Percentiles rank a stretch among this genome's conserved stretches.
Conservation (phyloP, 1,140 invertebrate species). For the Panagrolaimus sp. region DNA sequence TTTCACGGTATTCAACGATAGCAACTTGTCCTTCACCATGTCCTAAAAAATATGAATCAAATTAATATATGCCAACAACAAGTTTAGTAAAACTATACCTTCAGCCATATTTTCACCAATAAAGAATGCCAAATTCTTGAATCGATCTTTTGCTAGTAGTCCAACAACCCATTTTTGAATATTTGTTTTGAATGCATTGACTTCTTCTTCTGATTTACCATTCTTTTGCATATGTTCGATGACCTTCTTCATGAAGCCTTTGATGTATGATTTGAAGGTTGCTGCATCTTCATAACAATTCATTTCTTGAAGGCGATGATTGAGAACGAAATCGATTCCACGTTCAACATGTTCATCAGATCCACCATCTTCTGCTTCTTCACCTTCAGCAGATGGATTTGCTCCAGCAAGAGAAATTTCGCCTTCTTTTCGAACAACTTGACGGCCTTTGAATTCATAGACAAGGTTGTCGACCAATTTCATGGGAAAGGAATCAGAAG, state of each 20-base stretch:
- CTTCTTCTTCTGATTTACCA: conserved; percentile 79
- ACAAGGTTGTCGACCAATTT: conserved; percentile 82
- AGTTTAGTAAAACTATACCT: too few species aligned
- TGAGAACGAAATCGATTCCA: conserved; percentile 85
- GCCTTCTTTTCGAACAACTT: conserved; percentile 70
- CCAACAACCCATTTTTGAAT: conserved; percentile 68
- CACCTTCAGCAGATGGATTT: conserved; percentile 81
- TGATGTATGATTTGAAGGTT: conserved; percentile 81
- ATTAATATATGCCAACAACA: too few species aligned
- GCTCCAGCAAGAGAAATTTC: conserved; percentile 76
- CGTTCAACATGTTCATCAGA: conserved; percentile 66
- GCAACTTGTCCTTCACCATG: conserved; percentile 80
- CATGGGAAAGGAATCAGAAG: conserved; percentile 90
- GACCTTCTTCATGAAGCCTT: conserved; percentile 84
- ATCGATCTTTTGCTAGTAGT: conserved; percentile 60
- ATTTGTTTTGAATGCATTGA: conserved; percentile 91
- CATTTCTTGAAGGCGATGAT: conserved; percentile 78
- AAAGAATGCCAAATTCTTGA: conserved; percentile 89
- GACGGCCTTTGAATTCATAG: conserved; percentile 87
- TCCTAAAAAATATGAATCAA: too few species aligned
- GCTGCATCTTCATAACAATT: conserved; percentile 64
- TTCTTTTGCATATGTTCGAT: conserved; percentile 66
- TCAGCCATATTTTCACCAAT: conserved; percentile 78
- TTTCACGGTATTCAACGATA: conserved; percentile 81
- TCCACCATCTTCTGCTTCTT: conserved; percentile 75